Evolutionary conservation across 1,140 invertebrate species (phyloP).

Genomic region (Pseudomyrmex flavicornis): DNA sequence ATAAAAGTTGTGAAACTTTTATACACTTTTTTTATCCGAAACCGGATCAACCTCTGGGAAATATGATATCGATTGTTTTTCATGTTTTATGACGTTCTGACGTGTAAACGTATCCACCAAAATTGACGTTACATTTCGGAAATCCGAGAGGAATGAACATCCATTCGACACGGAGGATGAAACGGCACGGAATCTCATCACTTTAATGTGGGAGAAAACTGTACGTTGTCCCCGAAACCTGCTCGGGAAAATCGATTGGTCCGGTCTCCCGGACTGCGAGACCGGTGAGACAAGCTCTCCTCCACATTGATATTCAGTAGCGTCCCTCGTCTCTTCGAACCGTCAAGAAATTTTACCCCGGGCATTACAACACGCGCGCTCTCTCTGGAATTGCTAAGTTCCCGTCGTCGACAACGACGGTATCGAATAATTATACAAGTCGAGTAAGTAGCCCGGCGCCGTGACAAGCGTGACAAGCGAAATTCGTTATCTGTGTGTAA

Average conservation of each 20-base stretch:
- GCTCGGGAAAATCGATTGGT: constrained; percentile 40
- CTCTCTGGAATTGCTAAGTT: constrained; percentile 60
- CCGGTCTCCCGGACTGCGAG: constrained; percentile 21
- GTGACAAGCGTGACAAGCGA: constrained; percentile 47
- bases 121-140: background rate
- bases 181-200: constrained; percentile 31
- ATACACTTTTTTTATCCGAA: constrained; percentile 8
- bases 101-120: background rate
- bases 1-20: background rate
- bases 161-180: background rate
- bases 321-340: constrained; percentile 45
- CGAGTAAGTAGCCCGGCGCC: constrained; percentile 36
- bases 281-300: constrained; percentile 8
- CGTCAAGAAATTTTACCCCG: constrained; percentile 60
- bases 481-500: constrained; percentile 33
- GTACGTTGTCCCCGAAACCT: constrained; percentile 32
- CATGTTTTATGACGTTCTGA: background rate
- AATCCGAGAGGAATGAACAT: constrained; percentile 19
- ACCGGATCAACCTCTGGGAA: background rate
- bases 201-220: constrained; percentile 17
- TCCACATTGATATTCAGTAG: constrained; percentile 52
- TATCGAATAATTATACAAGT: constrained; percentile 63
- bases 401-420: constrained; percentile 18
- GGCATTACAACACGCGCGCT: constrained; percentile 36
- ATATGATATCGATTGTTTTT: background rate